Percentiles rank a stretch among this genome's conserved stretches.
Conservation (phyloP, 2,888 invertebrate species). For the Hedya salicella region DNA sequence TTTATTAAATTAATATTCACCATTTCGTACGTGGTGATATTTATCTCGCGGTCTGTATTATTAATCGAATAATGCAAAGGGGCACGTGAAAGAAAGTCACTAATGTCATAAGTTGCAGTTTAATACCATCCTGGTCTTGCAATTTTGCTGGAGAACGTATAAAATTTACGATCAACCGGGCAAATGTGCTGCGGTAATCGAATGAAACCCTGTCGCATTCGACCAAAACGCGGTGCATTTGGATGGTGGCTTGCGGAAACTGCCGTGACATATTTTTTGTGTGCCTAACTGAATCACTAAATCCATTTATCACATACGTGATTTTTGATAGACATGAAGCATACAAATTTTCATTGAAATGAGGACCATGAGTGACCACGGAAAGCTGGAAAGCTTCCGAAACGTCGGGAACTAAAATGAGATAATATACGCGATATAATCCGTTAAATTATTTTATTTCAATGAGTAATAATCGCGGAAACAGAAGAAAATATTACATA, state of each 20-base stretch:
- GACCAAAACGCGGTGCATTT: conserved; percentile 17
- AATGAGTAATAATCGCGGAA: too few species aligned
- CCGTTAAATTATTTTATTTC: too few species aligned
- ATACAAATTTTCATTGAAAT: conserved; percentile 54
- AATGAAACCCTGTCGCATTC: conserved; percentile 45
- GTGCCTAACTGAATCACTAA: conserved; percentile 25
- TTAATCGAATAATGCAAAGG: too few species aligned
- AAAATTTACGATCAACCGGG: conserved; percentile 56
- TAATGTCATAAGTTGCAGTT: conserved; percentile 52
- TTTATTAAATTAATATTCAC: too few species aligned
- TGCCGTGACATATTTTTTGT: conserved; percentile 29
- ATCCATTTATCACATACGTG: conserved; percentile 20
- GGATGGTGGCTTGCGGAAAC: conserved; percentile 26
- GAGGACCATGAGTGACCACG: too few species aligned
- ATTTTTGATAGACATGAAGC: conserved; percentile 3
- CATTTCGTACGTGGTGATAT: too few species aligned
- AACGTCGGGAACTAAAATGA: too few species aligned
- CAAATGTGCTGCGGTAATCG: conserved; percentile 51
- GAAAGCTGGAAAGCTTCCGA: too few species aligned
- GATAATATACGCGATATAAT: too few species aligned
- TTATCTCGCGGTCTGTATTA: too few species aligned
- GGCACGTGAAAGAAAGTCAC: conserved; percentile 49
- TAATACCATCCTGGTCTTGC: conserved; percentile 48
- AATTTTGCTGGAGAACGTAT: conserved; percentile 55
- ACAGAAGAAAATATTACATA: too few species aligned